phyloP scores from a whole-genome alignment of 2,797 vertebrate genomes.

The Triplophysa bombifrons region DNA sequence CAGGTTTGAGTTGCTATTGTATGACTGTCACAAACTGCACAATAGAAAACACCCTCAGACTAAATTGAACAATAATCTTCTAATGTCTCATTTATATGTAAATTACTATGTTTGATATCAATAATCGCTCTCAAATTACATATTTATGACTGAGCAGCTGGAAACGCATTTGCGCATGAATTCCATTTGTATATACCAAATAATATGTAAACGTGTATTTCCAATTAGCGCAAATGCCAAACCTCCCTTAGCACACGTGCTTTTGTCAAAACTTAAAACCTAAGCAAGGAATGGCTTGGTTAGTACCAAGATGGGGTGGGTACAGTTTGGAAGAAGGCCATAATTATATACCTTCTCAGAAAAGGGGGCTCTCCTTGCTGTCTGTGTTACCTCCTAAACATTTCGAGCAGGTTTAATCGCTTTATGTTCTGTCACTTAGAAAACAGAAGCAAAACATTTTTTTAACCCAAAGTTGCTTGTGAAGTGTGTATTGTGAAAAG shows the following conservation, averaged over 20 bases:
- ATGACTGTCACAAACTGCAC: not conserved
- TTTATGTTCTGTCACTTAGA: too few relatives aligned
- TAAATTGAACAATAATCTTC: not conserved
- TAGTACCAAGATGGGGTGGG: not conserved
- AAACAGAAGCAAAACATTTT: not conserved
- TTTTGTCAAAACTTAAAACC: not conserved
- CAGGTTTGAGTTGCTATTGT: not conserved
- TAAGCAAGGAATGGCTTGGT: not conserved
- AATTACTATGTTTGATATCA: constrained; percentile 7
- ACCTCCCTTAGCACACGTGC: not conserved
- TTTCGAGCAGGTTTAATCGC: too few relatives aligned
- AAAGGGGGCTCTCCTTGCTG: not conserved
- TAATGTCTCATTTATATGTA: not conserved
- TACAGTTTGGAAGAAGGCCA: not conserved
- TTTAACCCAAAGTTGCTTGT: not conserved
- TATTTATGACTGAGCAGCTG: not conserved
- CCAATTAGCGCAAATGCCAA: not conserved
- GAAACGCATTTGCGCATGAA: not conserved
- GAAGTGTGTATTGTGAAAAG: not conserved
- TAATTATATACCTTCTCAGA: not conserved
- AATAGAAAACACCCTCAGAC: not conserved
- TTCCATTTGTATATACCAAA: not conserved
- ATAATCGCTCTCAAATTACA: not conserved
- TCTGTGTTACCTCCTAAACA: not conserved
- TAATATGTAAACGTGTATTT: not conserved